Evolutionary conservation across 2,888 invertebrate species (phyloP).

Genomic region (Asteroscopus sphinx): DNA sequence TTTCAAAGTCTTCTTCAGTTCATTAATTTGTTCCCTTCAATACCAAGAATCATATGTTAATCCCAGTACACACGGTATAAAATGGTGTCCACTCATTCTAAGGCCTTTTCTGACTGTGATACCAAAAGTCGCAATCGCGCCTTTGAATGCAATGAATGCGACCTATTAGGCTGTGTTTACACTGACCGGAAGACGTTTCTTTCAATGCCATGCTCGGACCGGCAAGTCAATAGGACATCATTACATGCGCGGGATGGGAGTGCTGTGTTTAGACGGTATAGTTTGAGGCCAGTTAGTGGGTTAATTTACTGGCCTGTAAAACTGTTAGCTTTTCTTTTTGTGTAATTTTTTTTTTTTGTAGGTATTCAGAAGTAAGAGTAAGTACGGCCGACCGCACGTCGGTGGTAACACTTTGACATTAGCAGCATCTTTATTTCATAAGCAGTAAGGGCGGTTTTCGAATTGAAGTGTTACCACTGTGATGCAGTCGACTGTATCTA

Average conservation of each 20-base stretch:
- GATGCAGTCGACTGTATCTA: too few relatives aligned
- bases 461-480: too few relatives aligned
- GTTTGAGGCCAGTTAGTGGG: slow-evolving; percentile 22
- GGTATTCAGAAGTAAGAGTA: too few relatives aligned
- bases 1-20: too few relatives aligned
- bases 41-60: slow-evolving; percentile 18
- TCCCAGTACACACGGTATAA: slow-evolving; percentile 2
- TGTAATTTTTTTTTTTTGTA: too few relatives aligned
- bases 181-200: slow-evolving; percentile 86
- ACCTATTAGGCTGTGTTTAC: slow-evolving; percentile 81
- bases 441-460: too few relatives aligned
- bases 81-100: slow-evolving; percentile 49
- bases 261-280: slow-evolving; percentile 56
- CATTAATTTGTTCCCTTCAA: slow-evolving; percentile 3
- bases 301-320: slow-evolving; percentile 2
- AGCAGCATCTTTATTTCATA: too few relatives aligned
- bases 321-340: too few relatives aligned
- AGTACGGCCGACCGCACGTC: too few relatives aligned
- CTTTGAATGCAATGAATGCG: slow-evolving; percentile 71
- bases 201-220: slow-evolving; percentile 79
- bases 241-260: slow-evolving; percentile 70
- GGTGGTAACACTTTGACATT: too few relatives aligned
- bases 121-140: slow-evolving; percentile 64
- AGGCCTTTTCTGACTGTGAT: slow-evolving; percentile 42
- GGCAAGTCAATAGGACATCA: slow-evolving; percentile 83